Percentiles rank a stretch among this genome's conserved stretches.
These are phyloP conservation scores for Plemyria rubiginata DNA, from an alignment of 2,888 invertebrate genomes.

Conservation along the genomic window DNA sequence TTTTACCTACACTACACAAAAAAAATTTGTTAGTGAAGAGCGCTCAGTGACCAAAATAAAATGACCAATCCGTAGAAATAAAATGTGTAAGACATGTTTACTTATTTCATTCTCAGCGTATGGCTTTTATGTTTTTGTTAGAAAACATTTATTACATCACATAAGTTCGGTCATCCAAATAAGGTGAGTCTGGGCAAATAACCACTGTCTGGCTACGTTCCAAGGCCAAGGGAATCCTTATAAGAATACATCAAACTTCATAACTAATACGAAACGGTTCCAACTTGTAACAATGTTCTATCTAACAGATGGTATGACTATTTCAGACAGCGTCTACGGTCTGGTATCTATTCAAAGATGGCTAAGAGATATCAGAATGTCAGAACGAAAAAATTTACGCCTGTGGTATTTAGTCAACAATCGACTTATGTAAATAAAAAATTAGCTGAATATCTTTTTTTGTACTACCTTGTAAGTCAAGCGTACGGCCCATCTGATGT, in stretches of 20 bases:
- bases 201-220: conserved; percentile 25
- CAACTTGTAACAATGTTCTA: conserved; percentile 28
- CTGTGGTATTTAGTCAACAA: too few species aligned
- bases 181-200: conserved; percentile 28
- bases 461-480: too few species aligned
- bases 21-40: too few species aligned
- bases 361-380: too few species aligned
- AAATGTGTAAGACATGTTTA: not conserved
- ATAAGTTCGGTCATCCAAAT: conserved; percentile 1
- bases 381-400: too few species aligned
- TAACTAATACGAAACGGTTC: conserved; percentile 27
- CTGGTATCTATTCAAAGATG: too few species aligned
- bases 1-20: too few species aligned
- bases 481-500: too few species aligned
- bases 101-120: not conserved
- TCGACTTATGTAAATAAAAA: too few species aligned
- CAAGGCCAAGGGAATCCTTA: conserved; percentile 35
- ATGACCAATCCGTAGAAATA: not conserved
- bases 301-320: conserved; percentile 1
- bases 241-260: conserved; percentile 32
- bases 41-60: too few species aligned
- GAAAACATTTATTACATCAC: not conserved
- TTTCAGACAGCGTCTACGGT: not conserved
- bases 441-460: too few species aligned
- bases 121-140: not conserved